Conservation (phyloP, 2,113 vertebrate genomes). For the Greenwoodochromis staneri region DNA sequence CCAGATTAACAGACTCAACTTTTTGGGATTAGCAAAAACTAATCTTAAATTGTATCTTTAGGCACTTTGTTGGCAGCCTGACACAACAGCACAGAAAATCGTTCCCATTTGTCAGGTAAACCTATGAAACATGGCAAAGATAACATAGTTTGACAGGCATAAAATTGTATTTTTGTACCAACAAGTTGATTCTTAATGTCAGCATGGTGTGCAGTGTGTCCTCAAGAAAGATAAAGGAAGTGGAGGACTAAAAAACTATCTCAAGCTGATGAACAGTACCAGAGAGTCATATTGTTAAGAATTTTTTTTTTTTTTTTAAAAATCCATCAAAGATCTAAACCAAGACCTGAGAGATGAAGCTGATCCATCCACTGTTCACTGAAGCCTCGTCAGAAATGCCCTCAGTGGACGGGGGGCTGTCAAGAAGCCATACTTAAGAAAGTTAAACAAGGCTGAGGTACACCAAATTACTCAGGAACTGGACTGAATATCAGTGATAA, state of each 20-base stretch:
- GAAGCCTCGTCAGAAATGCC: background rate
- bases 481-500: background rate
- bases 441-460: background rate
- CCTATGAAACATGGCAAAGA: background rate
- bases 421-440: background rate
- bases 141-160: background rate
- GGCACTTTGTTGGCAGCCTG: background rate
- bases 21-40: background rate
- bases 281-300: background rate
- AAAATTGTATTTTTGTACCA: background rate
- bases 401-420: fast-evolving
- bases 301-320: fast-evolving
- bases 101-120: background rate
- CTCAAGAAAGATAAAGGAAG: background rate
- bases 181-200: background rate
- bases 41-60: background rate
- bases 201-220: background rate
- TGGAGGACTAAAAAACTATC: background rate
- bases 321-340: background rate
- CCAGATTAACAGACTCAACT: background rate
- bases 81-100: background rate
- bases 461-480: background rate
- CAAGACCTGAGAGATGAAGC: background rate
- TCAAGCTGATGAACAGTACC: background rate
- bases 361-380: background rate